Percentiles rank a stretch among this genome's conserved stretches.
Conservation (phyloP, 2,888 invertebrate species). For the Ennomos fuscantarius region DNA sequence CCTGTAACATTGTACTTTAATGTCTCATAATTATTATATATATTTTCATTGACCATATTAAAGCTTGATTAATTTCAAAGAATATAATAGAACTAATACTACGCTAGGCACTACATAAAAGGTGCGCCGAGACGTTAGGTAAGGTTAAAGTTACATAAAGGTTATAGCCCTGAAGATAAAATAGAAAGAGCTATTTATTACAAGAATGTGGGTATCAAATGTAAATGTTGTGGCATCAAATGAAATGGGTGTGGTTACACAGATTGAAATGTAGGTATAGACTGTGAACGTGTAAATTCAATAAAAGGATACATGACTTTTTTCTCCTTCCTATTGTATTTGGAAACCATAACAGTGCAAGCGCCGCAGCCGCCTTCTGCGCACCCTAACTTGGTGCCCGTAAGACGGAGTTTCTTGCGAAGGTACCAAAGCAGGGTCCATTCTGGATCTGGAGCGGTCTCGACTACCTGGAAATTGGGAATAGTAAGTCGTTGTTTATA, state of each 20-base stretch:
- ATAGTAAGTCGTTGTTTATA: neutral
- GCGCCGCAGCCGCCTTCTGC: conserved; percentile 99
- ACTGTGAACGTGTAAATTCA: neutral
- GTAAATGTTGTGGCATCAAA: no score
- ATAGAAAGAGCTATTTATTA: conserved; percentile 3
- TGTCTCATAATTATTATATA: no score
- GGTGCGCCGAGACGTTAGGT: neutral
- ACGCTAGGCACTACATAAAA: neutral
- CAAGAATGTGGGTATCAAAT: no score
- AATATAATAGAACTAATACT: no score
- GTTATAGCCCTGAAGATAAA: conserved; percentile 7
- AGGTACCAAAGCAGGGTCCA: conserved; percentile 94
- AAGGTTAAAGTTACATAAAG: conserved; percentile 9
- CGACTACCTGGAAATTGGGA: conserved; percentile 87
- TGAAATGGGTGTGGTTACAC: no score
- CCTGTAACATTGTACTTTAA: no score
- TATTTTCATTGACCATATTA: no score
- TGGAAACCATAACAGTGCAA: conserved; percentile 97
- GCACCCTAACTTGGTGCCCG: conserved; percentile 96
- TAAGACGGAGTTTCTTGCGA: conserved; percentile 91
- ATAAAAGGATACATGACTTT: conserved; percentile 77
- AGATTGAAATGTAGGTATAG: no score
- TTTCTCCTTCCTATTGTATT: conserved; percentile 87
- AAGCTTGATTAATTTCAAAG: no score
- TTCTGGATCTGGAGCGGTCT: conserved; percentile 92